phyloP scores from a whole-genome alignment of 1,140 invertebrate genomes.

The Megathymus violae region DNA sequence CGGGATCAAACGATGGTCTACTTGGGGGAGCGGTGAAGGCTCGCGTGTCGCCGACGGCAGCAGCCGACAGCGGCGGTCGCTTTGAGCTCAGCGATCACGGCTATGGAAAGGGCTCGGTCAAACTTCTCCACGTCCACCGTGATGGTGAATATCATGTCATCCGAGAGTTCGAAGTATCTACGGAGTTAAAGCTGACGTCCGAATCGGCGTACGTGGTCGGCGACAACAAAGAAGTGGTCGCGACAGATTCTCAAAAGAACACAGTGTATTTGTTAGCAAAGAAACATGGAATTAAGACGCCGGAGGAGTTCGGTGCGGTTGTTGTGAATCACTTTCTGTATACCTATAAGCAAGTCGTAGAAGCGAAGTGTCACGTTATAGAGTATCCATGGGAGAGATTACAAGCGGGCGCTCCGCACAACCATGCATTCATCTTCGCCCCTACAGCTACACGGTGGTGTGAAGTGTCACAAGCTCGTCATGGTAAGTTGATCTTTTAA shows the following conservation, averaged over 20 bases:
- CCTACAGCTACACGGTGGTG: conserved; percentile 86
- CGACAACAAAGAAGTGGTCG: conserved; percentile 90
- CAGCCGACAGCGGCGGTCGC: conserved; percentile 67
- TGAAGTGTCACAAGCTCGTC: conserved; percentile 85
- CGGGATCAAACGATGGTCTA: conserved; percentile 55
- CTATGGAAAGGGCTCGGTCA: conserved; percentile 90
- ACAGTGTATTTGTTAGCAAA: conserved; percentile 92
- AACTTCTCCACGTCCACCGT: conserved; percentile 87
- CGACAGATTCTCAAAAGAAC: conserved; percentile 93
- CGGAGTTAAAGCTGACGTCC: conserved; percentile 87
- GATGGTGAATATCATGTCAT: conserved; percentile 87
- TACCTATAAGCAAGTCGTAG: conserved; percentile 88
- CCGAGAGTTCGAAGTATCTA: conserved; percentile 89
- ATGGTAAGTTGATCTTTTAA: conserved; percentile 81
- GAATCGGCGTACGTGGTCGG: conserved; percentile 86
- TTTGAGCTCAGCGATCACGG: conserved; percentile 87
- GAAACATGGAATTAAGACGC: conserved; percentile 88
- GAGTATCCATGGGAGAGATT: conserved; percentile 90
- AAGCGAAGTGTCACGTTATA: conserved; percentile 87
- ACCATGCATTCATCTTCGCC: conserved; percentile 89
- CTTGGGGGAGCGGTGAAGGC: conserved; percentile 18
- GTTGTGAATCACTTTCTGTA: conserved; percentile 89
- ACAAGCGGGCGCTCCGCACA: conserved; percentile 85
- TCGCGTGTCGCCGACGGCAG: conserved; percentile 58
- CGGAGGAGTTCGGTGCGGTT: conserved; percentile 89